phyloP scores from a whole-genome alignment of 1,140 invertebrate genomes.

The Drosophila tristis region DNA sequence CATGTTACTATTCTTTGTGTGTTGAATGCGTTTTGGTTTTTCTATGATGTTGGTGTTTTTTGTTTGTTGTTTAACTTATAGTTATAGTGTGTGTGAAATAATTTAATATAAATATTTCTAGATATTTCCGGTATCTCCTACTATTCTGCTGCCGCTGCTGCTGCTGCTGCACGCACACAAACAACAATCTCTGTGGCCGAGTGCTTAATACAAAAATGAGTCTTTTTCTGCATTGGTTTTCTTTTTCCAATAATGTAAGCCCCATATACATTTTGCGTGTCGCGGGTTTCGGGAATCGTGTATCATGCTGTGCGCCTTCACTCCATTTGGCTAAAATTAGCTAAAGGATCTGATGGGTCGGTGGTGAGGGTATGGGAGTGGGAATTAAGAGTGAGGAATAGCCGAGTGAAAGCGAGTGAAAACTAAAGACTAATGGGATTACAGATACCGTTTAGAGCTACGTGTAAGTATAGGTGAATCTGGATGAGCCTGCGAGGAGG shows the following conservation, averaged over 20 bases:
- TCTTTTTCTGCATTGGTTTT: slow-evolving; percentile 36
- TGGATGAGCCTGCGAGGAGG: slow-evolving; percentile 10
- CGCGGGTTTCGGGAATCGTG: too few relatives aligned
- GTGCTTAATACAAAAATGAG: slow-evolving; percentile 50
- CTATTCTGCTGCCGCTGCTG: background rate
- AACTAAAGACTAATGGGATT: slow-evolving; percentile 47
- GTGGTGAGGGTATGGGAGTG: background rate
- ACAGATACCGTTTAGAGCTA: slow-evolving; percentile 38
- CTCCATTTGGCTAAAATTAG: slow-evolving; percentile 32
- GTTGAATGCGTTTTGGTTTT: slow-evolving; percentile 22
- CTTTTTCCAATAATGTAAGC: slow-evolving; percentile 2
- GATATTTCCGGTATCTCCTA: slow-evolving; percentile 22
- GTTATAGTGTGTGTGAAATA: slow-evolving; percentile 42
- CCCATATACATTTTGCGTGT: too few relatives aligned
- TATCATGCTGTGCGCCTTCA: too few relatives aligned
- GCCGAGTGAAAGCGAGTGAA: slow-evolving; percentile 16
- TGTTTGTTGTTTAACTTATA: slow-evolving; percentile 34
- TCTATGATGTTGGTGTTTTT: slow-evolving; percentile 37
- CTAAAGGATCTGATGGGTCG: slow-evolving; percentile 22
- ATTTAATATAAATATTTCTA: slow-evolving; percentile 57
- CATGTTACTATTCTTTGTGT: slow-evolving; percentile 13
- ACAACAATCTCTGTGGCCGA: background rate
- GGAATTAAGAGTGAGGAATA: background rate
- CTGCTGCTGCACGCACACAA: slow-evolving; percentile 1
- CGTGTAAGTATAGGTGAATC: slow-evolving; percentile 18